These are phyloP conservation scores for Psix sp. DNA, from an alignment of 1,140 invertebrate genomes.

Conservation along the genomic window DNA sequence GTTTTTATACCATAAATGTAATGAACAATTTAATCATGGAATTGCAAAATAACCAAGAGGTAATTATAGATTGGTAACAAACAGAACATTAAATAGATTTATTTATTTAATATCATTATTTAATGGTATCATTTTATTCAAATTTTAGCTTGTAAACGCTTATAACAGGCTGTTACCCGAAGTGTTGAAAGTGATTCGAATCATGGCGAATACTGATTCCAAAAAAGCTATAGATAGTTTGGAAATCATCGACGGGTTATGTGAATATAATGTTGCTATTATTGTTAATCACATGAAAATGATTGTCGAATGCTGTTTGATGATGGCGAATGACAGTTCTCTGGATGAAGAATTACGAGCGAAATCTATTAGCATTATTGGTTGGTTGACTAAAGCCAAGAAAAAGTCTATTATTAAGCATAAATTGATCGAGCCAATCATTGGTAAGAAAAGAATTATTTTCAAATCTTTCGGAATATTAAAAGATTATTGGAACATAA, in stretches of 20 bases:
- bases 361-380: constrained; percentile 83
- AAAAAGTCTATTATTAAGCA: constrained; percentile 87
- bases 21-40: constrained; percentile 79
- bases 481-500: background rate
- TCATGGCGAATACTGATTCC: constrained; percentile 78
- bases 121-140: background rate
- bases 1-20: constrained; percentile 80
- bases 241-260: constrained; percentile 85
- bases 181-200: constrained; percentile 79
- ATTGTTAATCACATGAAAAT: constrained; percentile 82
- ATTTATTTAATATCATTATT: constrained; percentile 12
- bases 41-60: constrained; percentile 79
- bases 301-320: constrained; percentile 83
- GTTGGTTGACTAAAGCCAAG: constrained; percentile 81
- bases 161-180: constrained; percentile 82
- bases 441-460: constrained; percentile 69
- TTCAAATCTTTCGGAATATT: background rate
- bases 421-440: constrained; percentile 84
- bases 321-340: constrained; percentile 78
- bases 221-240: constrained; percentile 81
- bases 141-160: constrained; percentile 77
- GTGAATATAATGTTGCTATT: constrained; percentile 82
- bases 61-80: constrained; percentile 61
- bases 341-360: constrained; percentile 80
- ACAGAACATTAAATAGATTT: constrained; percentile 4